Percentiles rank a stretch among this genome's conserved stretches.
Conservation (phyloP, 2,113 vertebrate species). For the Isichthys henryi region DNA sequence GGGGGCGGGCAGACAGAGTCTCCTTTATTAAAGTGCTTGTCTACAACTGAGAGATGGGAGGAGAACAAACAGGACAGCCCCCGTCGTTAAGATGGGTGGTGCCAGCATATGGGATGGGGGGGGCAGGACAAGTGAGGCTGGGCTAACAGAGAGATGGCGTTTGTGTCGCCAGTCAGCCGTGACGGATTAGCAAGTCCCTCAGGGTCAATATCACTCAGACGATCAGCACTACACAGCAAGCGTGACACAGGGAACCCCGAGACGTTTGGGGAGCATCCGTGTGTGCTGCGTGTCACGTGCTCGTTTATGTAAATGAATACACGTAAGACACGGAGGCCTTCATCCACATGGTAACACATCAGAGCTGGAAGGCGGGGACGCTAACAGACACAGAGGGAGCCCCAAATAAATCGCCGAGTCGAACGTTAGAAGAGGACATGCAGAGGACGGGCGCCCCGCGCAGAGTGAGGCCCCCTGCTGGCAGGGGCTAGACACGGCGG, state of each 20-base stretch:
- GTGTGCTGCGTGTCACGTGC: neutral
- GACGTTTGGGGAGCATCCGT: neutral
- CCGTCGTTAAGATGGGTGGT: neutral
- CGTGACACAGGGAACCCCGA: neutral
- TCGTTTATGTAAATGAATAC: neutral
- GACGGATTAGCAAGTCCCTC: neutral
- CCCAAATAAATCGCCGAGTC: neutral
- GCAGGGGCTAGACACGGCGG: neutral
- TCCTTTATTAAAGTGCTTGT: neutral
- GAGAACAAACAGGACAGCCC: neutral
- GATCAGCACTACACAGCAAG: neutral
- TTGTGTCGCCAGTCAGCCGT: neutral
- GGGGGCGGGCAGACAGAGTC: neutral
- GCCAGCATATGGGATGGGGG: neutral
- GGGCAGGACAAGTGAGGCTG: neutral
- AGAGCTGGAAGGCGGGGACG: neutral
- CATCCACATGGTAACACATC: neutral
- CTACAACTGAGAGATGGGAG: neutral
- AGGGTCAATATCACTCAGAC: neutral
- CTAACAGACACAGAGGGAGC: neutral
- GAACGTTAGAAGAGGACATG: neutral
- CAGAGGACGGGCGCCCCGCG: neutral
- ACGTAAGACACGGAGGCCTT: neutral
- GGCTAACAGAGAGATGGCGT: neutral
- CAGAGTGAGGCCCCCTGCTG: neutral